Percentiles rank a stretch among this genome's conserved stretches.
phyloP scores from a whole-genome alignment of 2,797 vertebrate genomes.

The Chromis chromis region DNA sequence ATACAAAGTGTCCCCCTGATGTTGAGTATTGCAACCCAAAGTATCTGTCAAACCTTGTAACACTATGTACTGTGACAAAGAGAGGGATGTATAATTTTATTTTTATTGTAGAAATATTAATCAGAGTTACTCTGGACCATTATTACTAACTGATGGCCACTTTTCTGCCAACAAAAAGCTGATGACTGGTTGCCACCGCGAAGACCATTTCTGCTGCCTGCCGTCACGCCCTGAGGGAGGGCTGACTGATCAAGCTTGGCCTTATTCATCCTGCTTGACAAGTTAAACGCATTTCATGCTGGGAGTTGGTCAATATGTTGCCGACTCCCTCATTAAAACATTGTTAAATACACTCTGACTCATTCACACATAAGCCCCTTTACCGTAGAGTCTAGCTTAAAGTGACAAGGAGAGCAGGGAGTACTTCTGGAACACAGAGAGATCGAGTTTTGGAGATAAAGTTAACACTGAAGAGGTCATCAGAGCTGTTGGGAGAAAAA shows the following conservation, averaged over 20 bases:
- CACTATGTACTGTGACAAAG: background rate
- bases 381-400: background rate
- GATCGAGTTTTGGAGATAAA: too few species aligned
- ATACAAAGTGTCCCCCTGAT: background rate
- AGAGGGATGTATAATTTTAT: background rate
- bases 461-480: too few species aligned
- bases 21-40: too few species aligned
- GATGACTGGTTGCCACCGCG: background rate
- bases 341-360: conserved; percentile 12
- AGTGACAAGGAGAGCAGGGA: background rate
- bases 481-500: too few species aligned
- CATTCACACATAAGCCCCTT: background rate
- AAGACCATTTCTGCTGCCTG: background rate
- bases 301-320: conserved; percentile 25
- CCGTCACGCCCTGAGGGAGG: conserved; percentile 18
- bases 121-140: background rate
- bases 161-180: background rate
- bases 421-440: too few species aligned
- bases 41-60: background rate
- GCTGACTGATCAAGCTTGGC: background rate
- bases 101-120: background rate
- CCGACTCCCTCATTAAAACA: conserved; percentile 31
- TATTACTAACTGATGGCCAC: background rate
- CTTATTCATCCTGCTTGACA: conserved; percentile 11
- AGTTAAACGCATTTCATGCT: conserved; percentile 32